A percentile compares a stretch with the other conserved stretches of the same genome.
Evolutionary conservation across 1,140 invertebrate species (phyloP).

Genomic region (Panagrolaimus sp.): DNA sequence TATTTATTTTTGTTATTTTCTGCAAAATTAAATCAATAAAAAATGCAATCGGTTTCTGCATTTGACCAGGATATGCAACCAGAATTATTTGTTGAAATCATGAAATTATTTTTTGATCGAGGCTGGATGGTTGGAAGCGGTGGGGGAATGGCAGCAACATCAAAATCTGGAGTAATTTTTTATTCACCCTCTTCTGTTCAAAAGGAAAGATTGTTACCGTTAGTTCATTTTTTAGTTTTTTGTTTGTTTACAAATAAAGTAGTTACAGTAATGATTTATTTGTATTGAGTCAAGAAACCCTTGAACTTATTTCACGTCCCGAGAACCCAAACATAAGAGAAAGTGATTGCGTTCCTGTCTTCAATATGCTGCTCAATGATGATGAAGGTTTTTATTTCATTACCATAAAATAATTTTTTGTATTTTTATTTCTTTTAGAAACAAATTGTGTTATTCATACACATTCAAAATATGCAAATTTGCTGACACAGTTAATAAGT

Average conservation of each 20-base stretch:
- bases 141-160: constrained; percentile 82
- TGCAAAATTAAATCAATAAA: no score
- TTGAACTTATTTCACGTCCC: constrained; percentile 23
- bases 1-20: no score
- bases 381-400: background rate
- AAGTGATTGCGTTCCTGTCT: constrained; percentile 77
- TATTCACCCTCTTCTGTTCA: constrained; percentile 96
- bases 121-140: constrained; percentile 87
- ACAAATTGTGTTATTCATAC: constrained; percentile 92
- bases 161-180: constrained; percentile 75
- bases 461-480: constrained; percentile 82
- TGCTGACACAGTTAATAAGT: constrained; percentile 78
- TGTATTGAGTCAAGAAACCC: constrained; percentile 19
- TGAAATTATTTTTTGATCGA: constrained; percentile 75
- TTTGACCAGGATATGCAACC: constrained; percentile 24
- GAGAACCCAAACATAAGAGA: constrained; percentile 34
- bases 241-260: constrained; percentile 19
- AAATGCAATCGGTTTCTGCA: no score
- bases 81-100: constrained; percentile 34
- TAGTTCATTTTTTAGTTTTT: constrained; percentile 21
- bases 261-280: constrained; percentile 27
- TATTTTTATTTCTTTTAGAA: constrained; percentile 59
- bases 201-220: constrained; percentile 69
- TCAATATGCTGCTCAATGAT: constrained; percentile 66
- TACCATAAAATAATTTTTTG: background rate